Evolutionary conservation across 2,113 vertebrate species (phyloP), one percentile per base, ranked within the genome.

Genomic region (Oryzias woworae): DNA sequence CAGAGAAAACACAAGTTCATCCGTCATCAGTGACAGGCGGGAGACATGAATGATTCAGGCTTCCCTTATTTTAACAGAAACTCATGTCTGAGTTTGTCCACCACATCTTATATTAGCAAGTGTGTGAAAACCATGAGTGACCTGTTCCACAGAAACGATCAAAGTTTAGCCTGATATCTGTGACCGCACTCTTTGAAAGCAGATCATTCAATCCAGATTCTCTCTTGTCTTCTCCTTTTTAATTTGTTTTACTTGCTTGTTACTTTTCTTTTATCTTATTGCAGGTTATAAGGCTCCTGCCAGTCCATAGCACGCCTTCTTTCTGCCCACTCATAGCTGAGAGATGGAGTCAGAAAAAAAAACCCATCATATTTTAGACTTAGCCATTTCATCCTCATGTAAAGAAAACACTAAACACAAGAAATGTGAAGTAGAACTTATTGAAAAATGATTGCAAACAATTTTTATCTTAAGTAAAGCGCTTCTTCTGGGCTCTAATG

Each of bases 1-100:
- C 62, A 65, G 69, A 69, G 75, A 86, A 85, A 82, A 85, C 82
- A 70, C 18, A 57, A 63, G 65, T 73, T 76, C 83, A 85, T 85
- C 81, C 57, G 59, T 89, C 81, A 80, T 53, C 53, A 0, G 4
- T 48, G 77, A 58, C 75, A 71, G 59, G 62, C 36, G n/a, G 60
- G 45, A 46, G 31, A 63, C 14, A 43, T 24, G 44, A 17, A 22
- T 26, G 23, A 22, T 49, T 23, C 46, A 28, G 50, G 54, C 44
- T 42, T 58, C 22, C 51, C 23, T 45, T 43, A 55, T 57, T 62
- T 26, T 14, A 51, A 36, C 31, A 36, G 53, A 44, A 46, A 55
- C 44, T 26, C 26, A 5, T 28, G 36, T 63, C 31, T 2, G 28
- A 53, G 53, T 67, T 62, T 26, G 45, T 42, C 54, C 63, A 5